These are phyloP conservation scores for Macrotrachela quadricornifera DNA, from an alignment of 1,140 invertebrate genomes.

Conservation along the genomic window DNA sequence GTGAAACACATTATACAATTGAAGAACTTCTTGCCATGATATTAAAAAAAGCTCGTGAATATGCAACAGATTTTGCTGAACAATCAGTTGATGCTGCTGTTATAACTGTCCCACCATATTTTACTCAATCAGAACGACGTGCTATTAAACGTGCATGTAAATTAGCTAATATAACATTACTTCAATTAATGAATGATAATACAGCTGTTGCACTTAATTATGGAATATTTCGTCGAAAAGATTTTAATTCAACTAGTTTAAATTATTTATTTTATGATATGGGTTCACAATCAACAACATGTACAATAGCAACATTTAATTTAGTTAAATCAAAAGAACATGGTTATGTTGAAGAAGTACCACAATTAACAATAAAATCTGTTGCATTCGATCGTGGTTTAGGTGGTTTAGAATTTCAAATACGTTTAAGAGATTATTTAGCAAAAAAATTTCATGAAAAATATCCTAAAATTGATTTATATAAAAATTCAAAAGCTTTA, in stretches of 20 bases:
- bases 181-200: conserved; percentile 86
- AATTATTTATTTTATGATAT: conserved; percentile 86
- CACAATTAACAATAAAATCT: not conserved
- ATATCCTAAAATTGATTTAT: conserved; percentile 46
- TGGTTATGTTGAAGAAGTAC: conserved; percentile 22
- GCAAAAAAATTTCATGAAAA: conserved; percentile 69
- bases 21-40: conserved; percentile 80
- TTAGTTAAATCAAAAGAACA: conserved; percentile 67
- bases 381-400: conserved; percentile 50
- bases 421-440: conserved; percentile 62
- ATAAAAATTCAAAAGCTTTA: conserved; percentile 55
- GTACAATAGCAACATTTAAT: conserved; percentile 61
- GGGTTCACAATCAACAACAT: conserved; percentile 78
- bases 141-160: conserved; percentile 64
- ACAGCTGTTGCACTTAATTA: conserved; percentile 66
- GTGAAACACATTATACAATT: conserved; percentile 50
- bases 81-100: conserved; percentile 73
- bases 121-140: conserved; percentile 75
- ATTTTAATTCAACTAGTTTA: conserved; percentile 76
- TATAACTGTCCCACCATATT: conserved; percentile 80
- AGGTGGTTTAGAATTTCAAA: conserved; percentile 75
- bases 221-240: conserved; percentile 76
- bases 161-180: conserved; percentile 57
- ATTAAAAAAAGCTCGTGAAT: conserved; percentile 58
- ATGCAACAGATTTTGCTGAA: conserved; percentile 44